phyloP scores from a whole-genome alignment of 2,797 vertebrate species.

The Varecia variegata region DNA sequence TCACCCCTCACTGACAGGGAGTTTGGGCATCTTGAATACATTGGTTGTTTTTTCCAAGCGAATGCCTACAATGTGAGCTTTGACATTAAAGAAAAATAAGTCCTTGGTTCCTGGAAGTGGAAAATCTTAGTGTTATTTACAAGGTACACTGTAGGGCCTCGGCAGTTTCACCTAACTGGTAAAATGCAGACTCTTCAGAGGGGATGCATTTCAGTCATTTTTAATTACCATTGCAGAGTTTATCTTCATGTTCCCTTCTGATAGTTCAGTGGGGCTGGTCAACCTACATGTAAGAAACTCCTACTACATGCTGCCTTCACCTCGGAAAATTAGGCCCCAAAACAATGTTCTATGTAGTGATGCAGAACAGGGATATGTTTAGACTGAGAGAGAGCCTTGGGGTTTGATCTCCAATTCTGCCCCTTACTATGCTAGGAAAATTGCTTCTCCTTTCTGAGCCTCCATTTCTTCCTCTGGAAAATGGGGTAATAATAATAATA shows the following conservation, averaged over 20 bases:
- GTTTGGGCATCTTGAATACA: not conserved
- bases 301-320: not conserved
- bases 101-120: conserved; percentile 4
- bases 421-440: not conserved
- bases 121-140: conserved; percentile 27
- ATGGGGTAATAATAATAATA: not conserved
- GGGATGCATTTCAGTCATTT: not conserved
- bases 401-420: not conserved
- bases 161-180: not conserved
- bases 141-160: not conserved
- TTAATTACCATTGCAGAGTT: not conserved
- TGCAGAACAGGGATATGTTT: not conserved
- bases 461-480: not conserved
- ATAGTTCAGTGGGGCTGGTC: not conserved
- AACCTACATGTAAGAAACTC: not conserved
- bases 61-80: not conserved
- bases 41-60: conserved; percentile 8
- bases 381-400: not conserved
- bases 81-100: conserved; percentile 40
- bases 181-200: conserved; percentile 2
- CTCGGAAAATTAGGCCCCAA: not conserved
- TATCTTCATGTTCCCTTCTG: not conserved
- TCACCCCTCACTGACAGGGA: not conserved
- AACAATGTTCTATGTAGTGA: not conserved
- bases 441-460: not conserved